phyloP scores from a whole-genome alignment of 2,797 vertebrate genomes.

The Phataginus tricuspis region DNA sequence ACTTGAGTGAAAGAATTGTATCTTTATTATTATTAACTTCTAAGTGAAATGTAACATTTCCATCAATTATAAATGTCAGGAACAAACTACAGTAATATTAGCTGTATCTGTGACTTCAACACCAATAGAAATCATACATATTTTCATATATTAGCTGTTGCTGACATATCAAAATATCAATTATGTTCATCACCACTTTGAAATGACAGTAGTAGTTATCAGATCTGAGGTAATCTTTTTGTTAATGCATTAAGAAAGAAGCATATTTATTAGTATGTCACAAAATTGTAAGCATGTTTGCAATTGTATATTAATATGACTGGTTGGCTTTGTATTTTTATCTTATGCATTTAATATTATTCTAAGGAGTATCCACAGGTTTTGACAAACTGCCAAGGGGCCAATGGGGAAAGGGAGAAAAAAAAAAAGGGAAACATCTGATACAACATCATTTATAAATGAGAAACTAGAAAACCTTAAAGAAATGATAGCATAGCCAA shows the following conservation, averaged over 20 bases:
- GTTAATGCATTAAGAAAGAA: background rate
- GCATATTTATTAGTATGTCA: background rate
- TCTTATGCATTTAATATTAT: background rate
- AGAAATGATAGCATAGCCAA: background rate
- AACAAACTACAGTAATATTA: background rate
- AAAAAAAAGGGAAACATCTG: background rate
- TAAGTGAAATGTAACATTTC: constrained; percentile 19
- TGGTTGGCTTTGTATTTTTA: background rate
- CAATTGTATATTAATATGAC: background rate
- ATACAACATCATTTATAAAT: background rate
- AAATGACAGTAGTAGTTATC: background rate
- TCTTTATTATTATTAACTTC: constrained; percentile 17
- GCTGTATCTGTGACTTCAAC: background rate
- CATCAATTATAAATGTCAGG: background rate
- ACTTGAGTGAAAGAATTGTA: background rate
- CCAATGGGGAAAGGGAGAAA: background rate
- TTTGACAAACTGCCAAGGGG: background rate
- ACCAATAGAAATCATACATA: background rate
- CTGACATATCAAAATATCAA: background rate
- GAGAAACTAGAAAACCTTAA: background rate
- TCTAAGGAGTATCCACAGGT: background rate
- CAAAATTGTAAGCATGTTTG: background rate
- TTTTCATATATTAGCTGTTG: background rate
- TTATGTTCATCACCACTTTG: background rate
- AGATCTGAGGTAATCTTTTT: background rate